Evolutionary conservation across 1,140 invertebrate genomes (phyloP).

Genomic region (Berghia stephanieae): DNA sequence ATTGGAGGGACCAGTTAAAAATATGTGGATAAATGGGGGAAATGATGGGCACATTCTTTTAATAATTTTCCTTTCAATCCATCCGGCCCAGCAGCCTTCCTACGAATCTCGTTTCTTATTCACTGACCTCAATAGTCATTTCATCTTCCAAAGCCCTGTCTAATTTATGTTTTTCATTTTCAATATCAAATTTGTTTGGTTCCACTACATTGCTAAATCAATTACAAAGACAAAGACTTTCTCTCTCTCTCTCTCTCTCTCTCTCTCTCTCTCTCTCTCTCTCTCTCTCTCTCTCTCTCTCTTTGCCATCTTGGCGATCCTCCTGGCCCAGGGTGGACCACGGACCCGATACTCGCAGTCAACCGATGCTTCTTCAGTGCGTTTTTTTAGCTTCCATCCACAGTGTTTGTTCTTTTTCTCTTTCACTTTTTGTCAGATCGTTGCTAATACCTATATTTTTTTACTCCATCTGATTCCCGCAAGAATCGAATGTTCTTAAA

Average conservation of each 20-base stretch:
- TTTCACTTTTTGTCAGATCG: background rate
- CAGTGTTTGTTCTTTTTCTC: background rate
- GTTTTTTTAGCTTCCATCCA: constrained; percentile 3
- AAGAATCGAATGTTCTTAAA: too few species aligned
- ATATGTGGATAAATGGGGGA: too few species aligned
- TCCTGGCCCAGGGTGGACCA: too few species aligned
- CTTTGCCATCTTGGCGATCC: background rate
- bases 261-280: background rate
- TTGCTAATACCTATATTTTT: too few species aligned
- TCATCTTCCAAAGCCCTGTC: background rate
- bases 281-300: background rate
- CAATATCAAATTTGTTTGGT: background rate
- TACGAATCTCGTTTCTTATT: constrained; percentile 3
- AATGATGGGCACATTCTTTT: too few species aligned
- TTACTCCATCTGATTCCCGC: too few species aligned
- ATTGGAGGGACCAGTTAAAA: too few species aligned
- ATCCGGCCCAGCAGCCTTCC: constrained; percentile 21
- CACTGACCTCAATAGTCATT: background rate
- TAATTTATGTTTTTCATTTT: background rate
- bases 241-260: constrained; percentile 16
- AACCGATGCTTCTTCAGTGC: too few species aligned
- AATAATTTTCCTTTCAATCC: too few species aligned
- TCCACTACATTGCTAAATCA: background rate
- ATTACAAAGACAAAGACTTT: background rate
- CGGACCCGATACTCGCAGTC: too few species aligned